Evolutionary conservation across 2,113 vertebrate genomes (phyloP).

Genomic region (Silurus meridionalis): DNA sequence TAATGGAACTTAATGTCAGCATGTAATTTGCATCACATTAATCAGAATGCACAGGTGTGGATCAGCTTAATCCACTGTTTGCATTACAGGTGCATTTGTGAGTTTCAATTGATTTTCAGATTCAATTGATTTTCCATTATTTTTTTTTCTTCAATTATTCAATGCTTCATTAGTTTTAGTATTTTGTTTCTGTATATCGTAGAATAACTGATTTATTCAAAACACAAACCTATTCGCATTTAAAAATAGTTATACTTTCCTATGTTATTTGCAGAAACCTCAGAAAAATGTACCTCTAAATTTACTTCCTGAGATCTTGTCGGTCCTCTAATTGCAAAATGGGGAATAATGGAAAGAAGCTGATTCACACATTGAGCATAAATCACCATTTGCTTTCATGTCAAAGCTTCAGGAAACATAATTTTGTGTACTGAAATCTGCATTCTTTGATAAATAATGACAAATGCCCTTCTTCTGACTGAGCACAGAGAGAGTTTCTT

Average conservation of each 20-base stretch:
- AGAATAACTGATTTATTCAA: background rate
- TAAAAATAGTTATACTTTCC: too few species aligned
- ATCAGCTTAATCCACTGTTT: too few species aligned
- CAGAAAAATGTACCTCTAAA: background rate
- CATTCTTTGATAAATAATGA: background rate
- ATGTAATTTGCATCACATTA: too few species aligned
- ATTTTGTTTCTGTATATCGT: background rate
- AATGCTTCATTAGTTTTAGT: background rate
- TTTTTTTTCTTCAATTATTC: too few species aligned
- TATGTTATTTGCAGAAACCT: background rate
- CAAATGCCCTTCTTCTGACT: background rate
- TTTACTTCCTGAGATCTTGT: background rate
- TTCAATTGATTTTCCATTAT: too few species aligned
- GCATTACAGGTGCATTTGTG: too few species aligned
- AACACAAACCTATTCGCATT: background rate
- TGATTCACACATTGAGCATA: background rate
- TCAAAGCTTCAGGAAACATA: background rate
- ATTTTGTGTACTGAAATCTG: background rate
- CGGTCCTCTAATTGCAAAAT: background rate
- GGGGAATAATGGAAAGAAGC: background rate
- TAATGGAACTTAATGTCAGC: too few species aligned
- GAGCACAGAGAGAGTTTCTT: background rate
- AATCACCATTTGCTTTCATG: background rate
- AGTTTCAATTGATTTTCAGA: too few species aligned
- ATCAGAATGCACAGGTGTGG: too few species aligned